Evolutionary conservation across 2,797 vertebrate genomes (phyloP).

Genomic region (Pangasius djambal): DNA sequence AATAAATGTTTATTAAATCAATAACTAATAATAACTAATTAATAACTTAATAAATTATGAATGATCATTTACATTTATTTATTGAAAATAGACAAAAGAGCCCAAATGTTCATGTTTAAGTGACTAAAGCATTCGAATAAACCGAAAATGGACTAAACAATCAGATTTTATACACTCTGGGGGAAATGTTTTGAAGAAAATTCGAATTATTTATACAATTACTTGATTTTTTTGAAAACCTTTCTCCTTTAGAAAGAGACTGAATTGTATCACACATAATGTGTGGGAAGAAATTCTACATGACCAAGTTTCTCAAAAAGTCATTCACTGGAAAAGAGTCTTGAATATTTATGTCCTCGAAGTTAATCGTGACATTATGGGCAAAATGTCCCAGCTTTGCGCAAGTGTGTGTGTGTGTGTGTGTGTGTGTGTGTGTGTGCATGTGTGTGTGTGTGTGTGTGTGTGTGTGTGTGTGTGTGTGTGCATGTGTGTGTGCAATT

Average conservation of each 20-base stretch:
- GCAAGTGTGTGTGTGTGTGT: conserved; percentile 5
- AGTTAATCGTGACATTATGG: conserved; percentile 26
- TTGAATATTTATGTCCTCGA: conserved; percentile 22
- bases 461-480: conserved; percentile 3
- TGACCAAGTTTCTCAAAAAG: not conserved
- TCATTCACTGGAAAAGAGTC: conserved; percentile 19
- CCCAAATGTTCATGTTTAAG: not conserved
- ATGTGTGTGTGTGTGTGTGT: conserved; percentile 20
- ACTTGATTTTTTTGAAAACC: not conserved
- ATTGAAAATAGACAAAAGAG: not conserved
- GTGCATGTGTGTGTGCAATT: not conserved
- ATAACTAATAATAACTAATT: too few species aligned
- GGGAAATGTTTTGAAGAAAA: not conserved
- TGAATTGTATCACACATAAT: not conserved
- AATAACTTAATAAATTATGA: not conserved
- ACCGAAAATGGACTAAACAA: not conserved
- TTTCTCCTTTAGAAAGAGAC: not conserved
- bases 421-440: conserved; percentile 16
- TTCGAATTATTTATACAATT: not conserved
- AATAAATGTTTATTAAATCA: not conserved
- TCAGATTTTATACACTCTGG: not conserved
- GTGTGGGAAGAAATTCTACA: not conserved
- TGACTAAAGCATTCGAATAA: not conserved
- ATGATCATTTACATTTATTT: not conserved
- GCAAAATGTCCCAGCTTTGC: not conserved